Conservation (phyloP, 2,888 invertebrate species). For the Drosophila anomelani region DNA sequence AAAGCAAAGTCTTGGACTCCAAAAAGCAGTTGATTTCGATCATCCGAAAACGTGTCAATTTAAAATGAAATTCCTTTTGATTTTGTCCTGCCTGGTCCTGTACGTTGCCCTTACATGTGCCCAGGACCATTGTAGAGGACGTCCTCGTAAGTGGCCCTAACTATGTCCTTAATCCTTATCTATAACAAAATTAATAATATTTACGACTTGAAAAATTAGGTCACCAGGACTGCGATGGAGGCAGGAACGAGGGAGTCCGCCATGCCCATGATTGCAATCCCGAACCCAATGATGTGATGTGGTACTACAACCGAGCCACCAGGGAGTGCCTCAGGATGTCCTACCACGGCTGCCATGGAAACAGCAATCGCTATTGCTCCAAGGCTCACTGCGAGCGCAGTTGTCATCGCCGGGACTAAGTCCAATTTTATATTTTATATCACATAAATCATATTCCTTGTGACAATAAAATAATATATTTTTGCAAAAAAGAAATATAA, state of each 20-base stretch:
- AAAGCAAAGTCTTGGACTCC: background rate
- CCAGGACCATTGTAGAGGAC: conserved; percentile 33
- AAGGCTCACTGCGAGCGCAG: conserved; percentile 13
- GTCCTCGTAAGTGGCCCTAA: conserved; percentile 14
- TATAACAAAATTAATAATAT: background rate
- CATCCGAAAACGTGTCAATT: background rate
- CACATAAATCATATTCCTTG: background rate
- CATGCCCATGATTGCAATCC: background rate
- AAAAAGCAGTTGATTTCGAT: conserved; percentile 33
- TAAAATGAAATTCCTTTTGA: conserved; percentile 47
- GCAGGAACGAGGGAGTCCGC: background rate
- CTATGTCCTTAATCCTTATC: background rate
- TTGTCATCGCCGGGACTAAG: background rate
- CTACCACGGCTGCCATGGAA: conserved; percentile 30
- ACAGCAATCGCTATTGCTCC: conserved; percentile 32
- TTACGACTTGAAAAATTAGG: background rate
- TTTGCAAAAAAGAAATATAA: background rate
- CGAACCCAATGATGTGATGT: conserved; percentile 31
- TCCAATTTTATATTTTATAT: background rate
- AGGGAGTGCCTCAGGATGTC: conserved; percentile 7
- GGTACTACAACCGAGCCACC: conserved; percentile 30
- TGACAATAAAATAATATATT: background rate
- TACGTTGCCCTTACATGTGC: conserved; percentile 28
- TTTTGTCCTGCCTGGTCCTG: conserved; percentile 40
- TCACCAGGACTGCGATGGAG: conserved; percentile 13